Conservation (phyloP, 2,888 invertebrate species). For the Chirona hameri region DNA sequence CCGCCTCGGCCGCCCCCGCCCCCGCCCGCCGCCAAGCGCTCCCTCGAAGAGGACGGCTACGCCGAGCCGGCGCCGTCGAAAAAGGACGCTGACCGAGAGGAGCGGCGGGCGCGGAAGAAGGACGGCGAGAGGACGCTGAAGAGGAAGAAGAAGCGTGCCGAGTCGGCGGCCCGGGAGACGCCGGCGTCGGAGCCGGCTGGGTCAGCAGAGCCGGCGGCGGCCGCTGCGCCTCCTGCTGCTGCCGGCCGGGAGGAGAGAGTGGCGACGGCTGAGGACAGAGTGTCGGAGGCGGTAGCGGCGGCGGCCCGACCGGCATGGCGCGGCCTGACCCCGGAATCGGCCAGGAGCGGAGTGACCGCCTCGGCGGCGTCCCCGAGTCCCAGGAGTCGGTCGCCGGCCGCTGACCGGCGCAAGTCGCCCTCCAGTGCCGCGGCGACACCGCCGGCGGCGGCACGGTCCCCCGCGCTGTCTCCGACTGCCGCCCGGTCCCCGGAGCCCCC, state of each 20-base stretch:
- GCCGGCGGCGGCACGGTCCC: too few species aligned
- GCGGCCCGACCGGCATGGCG: background rate
- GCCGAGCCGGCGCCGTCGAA: background rate
- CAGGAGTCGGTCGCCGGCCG: too few species aligned
- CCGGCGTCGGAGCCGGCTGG: background rate
- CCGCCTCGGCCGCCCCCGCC: background rate
- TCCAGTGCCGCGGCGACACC: too few species aligned
- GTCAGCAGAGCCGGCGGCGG: background rate
- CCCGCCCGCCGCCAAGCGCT: background rate
- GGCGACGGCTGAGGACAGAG: background rate
- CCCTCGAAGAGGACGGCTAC: background rate
- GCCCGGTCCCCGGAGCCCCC: background rate
- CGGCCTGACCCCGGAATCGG: background rate
- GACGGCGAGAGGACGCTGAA: constrained; percentile 10
- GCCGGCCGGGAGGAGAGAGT: background rate
- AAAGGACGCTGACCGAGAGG: background rate
- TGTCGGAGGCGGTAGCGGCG: background rate
- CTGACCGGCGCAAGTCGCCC: too few species aligned
- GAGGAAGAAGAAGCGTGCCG: constrained; percentile 9
- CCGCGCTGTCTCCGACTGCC: background rate
- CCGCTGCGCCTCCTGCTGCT: background rate
- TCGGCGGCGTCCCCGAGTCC: background rate
- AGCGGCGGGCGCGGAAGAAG: background rate
- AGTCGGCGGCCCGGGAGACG: background rate
- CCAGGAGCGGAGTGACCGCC: background rate